Evolutionary conservation across 2,797 vertebrate genomes (phyloP).

Genomic region (Steatocranus sp.): DNA sequence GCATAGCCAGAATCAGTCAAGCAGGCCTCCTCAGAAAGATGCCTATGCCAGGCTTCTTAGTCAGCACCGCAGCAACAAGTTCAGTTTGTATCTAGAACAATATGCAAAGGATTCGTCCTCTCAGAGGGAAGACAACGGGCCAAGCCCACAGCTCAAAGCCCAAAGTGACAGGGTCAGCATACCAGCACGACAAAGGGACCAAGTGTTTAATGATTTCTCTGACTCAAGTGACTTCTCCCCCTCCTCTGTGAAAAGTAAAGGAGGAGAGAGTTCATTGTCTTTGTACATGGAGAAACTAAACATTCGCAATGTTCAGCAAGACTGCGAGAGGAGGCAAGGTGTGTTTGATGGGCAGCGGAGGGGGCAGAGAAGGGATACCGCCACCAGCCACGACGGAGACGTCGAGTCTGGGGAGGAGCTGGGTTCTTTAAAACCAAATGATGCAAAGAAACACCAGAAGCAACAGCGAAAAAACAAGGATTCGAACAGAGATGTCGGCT

Average conservation of each 20-base stretch:
- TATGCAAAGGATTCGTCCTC: constrained; percentile 70
- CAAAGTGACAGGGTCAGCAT: constrained; percentile 54
- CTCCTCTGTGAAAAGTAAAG: constrained; percentile 52
- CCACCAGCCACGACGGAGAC: constrained; percentile 69
- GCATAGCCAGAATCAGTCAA: constrained; percentile 48
- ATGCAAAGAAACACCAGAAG: constrained; percentile 57
- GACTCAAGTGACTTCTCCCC: constrained; percentile 66
- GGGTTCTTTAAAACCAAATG: not conserved
- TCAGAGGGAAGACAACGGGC: constrained; percentile 61
- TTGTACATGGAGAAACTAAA: constrained; percentile 65
- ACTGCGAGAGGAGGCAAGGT: constrained; percentile 28
- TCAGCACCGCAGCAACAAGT: constrained; percentile 82
- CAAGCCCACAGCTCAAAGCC: constrained; percentile 14
- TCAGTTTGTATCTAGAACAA: constrained; percentile 77
- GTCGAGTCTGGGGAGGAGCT: constrained; percentile 65
- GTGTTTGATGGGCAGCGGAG: constrained; percentile 32
- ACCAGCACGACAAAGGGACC: constrained; percentile 49
- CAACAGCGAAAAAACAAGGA: constrained; percentile 61
- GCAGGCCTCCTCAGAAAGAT: constrained; percentile 75
- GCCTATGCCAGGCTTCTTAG: constrained; percentile 81
- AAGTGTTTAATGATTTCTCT: constrained; percentile 46
- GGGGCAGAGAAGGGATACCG: constrained; percentile 61
- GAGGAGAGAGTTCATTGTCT: constrained; percentile 61
- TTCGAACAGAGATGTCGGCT: not conserved
- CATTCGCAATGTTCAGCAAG: constrained; percentile 25